Evolutionary conservation across 2,113 vertebrate species (phyloP), one percentile per base, ranked within the genome.

Genomic region (Cottus gobio): DNA sequence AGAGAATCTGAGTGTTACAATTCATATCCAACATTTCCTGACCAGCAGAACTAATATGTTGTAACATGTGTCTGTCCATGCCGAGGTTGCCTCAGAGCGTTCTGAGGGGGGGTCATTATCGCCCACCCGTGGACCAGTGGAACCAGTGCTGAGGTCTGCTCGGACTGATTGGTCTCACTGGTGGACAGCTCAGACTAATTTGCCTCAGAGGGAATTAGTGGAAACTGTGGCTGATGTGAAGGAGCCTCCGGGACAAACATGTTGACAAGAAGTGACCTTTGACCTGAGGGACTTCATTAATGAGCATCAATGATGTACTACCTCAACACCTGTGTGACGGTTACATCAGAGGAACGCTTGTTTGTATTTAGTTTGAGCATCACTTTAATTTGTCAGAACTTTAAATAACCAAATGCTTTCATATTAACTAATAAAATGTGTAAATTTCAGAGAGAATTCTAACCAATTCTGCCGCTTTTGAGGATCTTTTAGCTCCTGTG

Each of bases 121-220:
- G 26, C 26, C 2, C 63, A 36, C 10, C 75, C 46, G 37, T n/a
- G 72, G 65, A 48, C 72, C 56, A 54, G 28, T 62, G 6, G 2
- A 24, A 69, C 71, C 57, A 75, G 42, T n/a, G 48, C 20, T 64
- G 39, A 39, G 78, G 13, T 58, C 56, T 52, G 31, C 26, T 46
- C n/a, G 6, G 64, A 16, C 54, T 69, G n/a, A 72, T 48, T 76
- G 61, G 80, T 71, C 77, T 66, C 52, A 30, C n/a, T 50, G 76
- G 57, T 70, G 1, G 13, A 34, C 44, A 15, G 39, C 15, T 56
- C 73, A 0, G n/a, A 26, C 24, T 56, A 56, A 56, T 52, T n/a
- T 52, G 48, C 48, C 22, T 52, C 48, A 24, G n/a, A 66, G 72
- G 56, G 44, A 54, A 44, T 73, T 37, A 46, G 20, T 37, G 63